Conservation (phyloP, 2,888 invertebrate genomes). For the Pogonocherus hispidulus region DNA sequence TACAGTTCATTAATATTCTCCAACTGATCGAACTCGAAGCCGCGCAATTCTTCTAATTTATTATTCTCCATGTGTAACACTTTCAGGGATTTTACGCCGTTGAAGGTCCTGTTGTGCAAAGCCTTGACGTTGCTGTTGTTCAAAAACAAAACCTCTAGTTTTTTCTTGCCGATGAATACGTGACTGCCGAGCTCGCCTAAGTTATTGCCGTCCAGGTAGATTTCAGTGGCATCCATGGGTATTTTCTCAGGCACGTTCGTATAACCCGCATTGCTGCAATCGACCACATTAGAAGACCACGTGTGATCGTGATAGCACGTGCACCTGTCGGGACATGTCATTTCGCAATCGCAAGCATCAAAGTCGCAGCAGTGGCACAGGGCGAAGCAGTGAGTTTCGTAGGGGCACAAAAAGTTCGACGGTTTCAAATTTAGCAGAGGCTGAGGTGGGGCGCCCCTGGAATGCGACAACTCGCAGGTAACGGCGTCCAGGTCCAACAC, state of each 20-base stretch:
- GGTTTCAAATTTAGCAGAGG: conserved; percentile 79
- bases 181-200: conserved; percentile 85
- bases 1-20: conserved; percentile 82
- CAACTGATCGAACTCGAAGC: conserved; percentile 84
- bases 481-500: conserved; percentile 86
- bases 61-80: conserved; percentile 85
- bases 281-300: conserved; percentile 88
- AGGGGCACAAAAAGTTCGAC: conserved; percentile 85
- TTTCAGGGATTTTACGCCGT: conserved; percentile 81
- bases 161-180: conserved; percentile 89
- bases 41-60: conserved; percentile 78
- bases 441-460: conserved; percentile 74
- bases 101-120: conserved; percentile 86
- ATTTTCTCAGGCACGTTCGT: conserved; percentile 83
- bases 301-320: conserved; percentile 90
- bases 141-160: conserved; percentile 82
- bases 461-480: conserved; percentile 81
- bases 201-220: conserved; percentile 87
- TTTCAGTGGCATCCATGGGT: conserved; percentile 92
- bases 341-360: conserved; percentile 92
- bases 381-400: conserved; percentile 87
- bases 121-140: conserved; percentile 84
- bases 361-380: conserved; percentile 92
- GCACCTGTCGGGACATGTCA: conserved; percentile 90
- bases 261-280: conserved; percentile 83